Conservation (phyloP, 2,888 invertebrate genomes). For the Prenolepis imparis region DNA sequence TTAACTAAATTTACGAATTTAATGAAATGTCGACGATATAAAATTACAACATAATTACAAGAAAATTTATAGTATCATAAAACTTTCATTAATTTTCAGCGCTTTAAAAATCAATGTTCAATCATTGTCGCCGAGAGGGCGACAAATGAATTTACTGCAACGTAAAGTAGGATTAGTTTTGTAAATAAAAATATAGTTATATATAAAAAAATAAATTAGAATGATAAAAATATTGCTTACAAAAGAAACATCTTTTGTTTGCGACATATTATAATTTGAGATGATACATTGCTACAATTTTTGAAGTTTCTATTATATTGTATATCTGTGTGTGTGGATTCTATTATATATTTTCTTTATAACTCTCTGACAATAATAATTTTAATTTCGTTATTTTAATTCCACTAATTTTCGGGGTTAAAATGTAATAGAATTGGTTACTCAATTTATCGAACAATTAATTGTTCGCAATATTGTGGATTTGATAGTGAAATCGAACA, state of each 20-base stretch:
- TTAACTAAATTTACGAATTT: neutral
- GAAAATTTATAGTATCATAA: neutral
- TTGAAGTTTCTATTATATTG: neutral
- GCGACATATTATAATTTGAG: neutral
- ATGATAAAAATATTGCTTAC: constrained; percentile 9
- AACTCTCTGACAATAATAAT: neutral
- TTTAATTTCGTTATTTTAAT: neutral
- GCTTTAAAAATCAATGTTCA: constrained; percentile 25
- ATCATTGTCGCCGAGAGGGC: neutral
- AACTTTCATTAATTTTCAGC: neutral
- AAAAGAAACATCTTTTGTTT: neutral
- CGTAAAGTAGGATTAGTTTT: neutral
- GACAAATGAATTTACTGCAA: neutral
- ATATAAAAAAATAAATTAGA: neutral
- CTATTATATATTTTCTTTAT: neutral
- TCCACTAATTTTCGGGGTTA: neutral
- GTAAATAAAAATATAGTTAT: neutral
- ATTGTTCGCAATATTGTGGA: neutral
- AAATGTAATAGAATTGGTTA: neutral
- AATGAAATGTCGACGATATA: neutral
- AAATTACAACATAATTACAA: constrained; percentile 30
- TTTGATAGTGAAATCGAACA: neutral
- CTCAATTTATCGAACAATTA: neutral
- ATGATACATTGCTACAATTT: neutral
- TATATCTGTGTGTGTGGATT: neutral